phyloP scores from a whole-genome alignment of 2,113 vertebrate species.

The Nycticorax nycticorax region DNA sequence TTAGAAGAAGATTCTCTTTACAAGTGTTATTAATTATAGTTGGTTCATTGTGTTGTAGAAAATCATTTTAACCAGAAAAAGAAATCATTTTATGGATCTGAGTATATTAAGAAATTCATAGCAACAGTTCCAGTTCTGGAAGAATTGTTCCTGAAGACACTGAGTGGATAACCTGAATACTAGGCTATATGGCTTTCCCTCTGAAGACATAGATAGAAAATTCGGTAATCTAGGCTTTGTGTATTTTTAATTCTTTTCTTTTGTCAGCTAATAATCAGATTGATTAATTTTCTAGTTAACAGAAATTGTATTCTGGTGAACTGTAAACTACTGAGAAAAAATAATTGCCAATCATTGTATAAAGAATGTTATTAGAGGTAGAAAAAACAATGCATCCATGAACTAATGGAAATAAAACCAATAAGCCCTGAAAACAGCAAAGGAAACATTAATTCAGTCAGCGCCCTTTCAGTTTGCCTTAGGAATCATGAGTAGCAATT shows the following conservation, averaged over 20 bases:
- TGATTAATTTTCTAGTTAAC: conserved; percentile 55
- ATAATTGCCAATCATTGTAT: conserved; percentile 15
- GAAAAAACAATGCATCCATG: conserved; percentile 47
- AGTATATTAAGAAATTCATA: not conserved
- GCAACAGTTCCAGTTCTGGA: not conserved
- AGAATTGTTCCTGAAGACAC: not conserved
- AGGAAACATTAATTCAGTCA: conserved; percentile 77
- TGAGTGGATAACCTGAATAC: not conserved
- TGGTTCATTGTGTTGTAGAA: not conserved
- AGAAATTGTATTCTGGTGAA: not conserved
- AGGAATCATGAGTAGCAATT: conserved; percentile 76
- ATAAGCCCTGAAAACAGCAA: conserved; percentile 66
- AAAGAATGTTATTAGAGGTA: conserved; percentile 44
- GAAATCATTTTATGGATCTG: not conserved
- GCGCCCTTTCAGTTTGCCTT: conserved; percentile 68
- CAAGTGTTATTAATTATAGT: not conserved
- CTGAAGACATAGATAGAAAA: not conserved
- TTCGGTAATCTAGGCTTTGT: not conserved
- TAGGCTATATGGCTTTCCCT: not conserved
- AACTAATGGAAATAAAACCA: conserved; percentile 75
- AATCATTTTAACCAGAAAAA: not conserved
- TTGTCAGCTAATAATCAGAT: conserved; percentile 24
- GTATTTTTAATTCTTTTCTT: not conserved
- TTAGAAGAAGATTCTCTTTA: not conserved
- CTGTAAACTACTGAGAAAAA: conserved; percentile 37